phyloP scores from a whole-genome alignment of 2,797 vertebrate genomes.

The Momotus momota region DNA sequence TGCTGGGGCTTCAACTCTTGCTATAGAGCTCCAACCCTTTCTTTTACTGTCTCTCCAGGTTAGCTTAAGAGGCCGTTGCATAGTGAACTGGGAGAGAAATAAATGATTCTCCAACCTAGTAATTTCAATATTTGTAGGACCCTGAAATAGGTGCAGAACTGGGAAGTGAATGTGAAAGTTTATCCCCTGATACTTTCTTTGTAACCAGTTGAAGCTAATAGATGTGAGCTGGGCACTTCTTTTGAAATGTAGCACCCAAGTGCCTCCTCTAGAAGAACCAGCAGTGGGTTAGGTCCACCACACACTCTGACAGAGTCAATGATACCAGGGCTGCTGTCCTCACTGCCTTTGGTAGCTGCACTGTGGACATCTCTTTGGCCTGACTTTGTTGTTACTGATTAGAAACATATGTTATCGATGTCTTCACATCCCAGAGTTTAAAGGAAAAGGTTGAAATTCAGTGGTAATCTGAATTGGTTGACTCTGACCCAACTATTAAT shows the following conservation, averaged over 20 bases:
- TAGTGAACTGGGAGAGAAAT: not conserved
- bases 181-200: not conserved
- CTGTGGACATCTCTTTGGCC: not conserved
- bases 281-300: not conserved
- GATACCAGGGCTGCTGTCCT: not conserved
- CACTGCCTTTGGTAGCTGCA: not conserved
- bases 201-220: not conserved
- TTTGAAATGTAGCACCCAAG: not conserved
- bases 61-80: not conserved
- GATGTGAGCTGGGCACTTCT: not conserved
- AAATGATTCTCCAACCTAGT: not conserved
- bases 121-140: not conserved
- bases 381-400: not conserved
- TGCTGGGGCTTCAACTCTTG: not conserved
- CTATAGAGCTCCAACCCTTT: not conserved
- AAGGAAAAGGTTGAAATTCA: not conserved
- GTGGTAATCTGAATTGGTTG: not conserved
- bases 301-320: not conserved
- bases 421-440: not conserved
- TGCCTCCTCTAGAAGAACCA: not conserved
- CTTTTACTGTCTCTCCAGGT: not conserved
- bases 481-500: not conserved
- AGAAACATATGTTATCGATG: not conserved
- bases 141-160: not conserved
- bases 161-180: not conserved